Percentiles rank a stretch among this genome's conserved stretches.
phyloP scores from a whole-genome alignment of 2,888 invertebrate genomes.

The Serripes groenlandicus region DNA sequence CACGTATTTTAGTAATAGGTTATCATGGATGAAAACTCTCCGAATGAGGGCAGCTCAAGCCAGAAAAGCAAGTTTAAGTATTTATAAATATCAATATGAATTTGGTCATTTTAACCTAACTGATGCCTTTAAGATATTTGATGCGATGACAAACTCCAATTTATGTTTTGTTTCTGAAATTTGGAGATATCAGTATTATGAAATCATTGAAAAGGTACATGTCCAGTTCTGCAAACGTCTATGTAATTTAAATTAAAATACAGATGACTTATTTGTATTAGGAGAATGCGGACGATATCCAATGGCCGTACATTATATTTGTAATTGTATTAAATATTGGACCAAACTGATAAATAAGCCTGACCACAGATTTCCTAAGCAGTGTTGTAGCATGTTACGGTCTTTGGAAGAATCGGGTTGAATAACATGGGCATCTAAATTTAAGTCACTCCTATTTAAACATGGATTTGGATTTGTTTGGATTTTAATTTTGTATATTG shows the following conservation, averaged over 20 bases:
- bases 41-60: neutral
- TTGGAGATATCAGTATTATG: neutral
- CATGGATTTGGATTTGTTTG: slow-evolving; percentile 44
- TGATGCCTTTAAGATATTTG: slow-evolving; percentile 15
- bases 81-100: neutral
- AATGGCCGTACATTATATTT: slow-evolving; percentile 3
- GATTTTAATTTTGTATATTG: no score
- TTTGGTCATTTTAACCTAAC: slow-evolving; percentile 1
- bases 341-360: slow-evolving; percentile 20
- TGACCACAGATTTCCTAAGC: slow-evolving; percentile 29
- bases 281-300: slow-evolving; percentile 30
- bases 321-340: slow-evolving; percentile 40
- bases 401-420: slow-evolving; percentile 14
- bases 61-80: no score
- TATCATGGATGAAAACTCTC: neutral
- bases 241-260: slow-evolving; percentile 5
- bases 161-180: slow-evolving; percentile 2
- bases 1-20: neutral
- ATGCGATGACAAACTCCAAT: slow-evolving; percentile 3
- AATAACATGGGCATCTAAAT: slow-evolving; percentile 17
- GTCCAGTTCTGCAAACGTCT: slow-evolving; percentile 8
- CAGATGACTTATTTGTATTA: neutral
- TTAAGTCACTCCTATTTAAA: slow-evolving; percentile 32
- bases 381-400: slow-evolving; percentile 29
- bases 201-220: neutral